Evolutionary conservation across 2,113 vertebrate species (phyloP).

Genomic region (Lanius collurio): DNA sequence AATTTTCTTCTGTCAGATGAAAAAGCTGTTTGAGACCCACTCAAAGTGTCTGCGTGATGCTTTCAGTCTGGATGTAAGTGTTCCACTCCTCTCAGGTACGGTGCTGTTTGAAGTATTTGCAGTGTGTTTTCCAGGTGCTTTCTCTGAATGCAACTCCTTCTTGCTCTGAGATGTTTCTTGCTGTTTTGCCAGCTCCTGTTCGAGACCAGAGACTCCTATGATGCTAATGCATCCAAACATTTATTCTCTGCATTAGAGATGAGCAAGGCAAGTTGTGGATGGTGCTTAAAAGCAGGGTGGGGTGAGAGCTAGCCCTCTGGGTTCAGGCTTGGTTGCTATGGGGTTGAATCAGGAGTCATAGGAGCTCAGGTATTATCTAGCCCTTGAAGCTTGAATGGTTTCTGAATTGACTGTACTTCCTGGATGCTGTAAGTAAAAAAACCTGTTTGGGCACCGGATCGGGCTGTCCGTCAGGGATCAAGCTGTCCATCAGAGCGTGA

Average conservation of each 20-base stretch:
- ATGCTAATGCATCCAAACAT: neutral
- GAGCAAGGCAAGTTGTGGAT: neutral
- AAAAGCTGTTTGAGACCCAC: neutral
- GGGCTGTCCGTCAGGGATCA: neutral
- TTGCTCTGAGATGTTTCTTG: neutral
- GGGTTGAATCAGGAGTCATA: neutral
- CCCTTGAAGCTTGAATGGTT: neutral
- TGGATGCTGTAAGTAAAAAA: conserved; percentile 9
- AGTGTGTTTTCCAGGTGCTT: neutral
- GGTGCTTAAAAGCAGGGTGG: conserved; percentile 14
- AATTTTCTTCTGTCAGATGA: neutral
- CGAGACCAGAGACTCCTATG: neutral
- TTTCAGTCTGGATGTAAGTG: accelerated
- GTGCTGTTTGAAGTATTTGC: neutral
- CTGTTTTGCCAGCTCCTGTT: neutral
- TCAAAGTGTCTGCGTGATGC: neutral
- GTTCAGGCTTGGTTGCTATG: neutral
- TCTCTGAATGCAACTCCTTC: neutral
- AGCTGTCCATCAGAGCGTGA: neutral
- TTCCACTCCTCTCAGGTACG: neutral
- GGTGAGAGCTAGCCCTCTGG: neutral
- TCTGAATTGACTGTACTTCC: neutral
- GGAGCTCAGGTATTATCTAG: neutral
- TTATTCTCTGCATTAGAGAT: neutral
- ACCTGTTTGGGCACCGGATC: neutral